Evolutionary conservation across 2,797 vertebrate genomes (phyloP).

Genomic region (Enteromius argenteus): DNA sequence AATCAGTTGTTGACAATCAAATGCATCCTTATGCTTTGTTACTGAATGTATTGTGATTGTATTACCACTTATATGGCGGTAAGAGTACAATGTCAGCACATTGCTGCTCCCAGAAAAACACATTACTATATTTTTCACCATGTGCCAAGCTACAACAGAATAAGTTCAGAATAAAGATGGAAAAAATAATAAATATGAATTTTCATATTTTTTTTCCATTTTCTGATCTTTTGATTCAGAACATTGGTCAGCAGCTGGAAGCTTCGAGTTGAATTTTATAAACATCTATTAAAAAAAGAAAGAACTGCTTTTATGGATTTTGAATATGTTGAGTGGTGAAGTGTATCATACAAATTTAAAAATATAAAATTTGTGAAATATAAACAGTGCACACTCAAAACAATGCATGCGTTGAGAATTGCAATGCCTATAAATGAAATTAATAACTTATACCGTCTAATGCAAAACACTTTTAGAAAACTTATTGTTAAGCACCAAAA

Average conservation of each 20-base stretch:
- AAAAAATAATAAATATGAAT: not conserved
- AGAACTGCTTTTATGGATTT: not conserved
- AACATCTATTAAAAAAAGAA: not conserved
- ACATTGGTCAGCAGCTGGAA: not conserved
- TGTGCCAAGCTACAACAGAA: not conserved
- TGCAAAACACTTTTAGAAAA: not conserved
- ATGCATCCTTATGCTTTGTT: conserved; percentile 3
- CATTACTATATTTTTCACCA: not conserved
- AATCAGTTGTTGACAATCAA: conserved; percentile 4
- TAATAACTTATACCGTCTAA: not conserved
- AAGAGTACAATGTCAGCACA: not conserved
- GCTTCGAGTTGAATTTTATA: not conserved
- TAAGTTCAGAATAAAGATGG: not conserved
- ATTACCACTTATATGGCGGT: not conserved
- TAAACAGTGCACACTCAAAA: not conserved
- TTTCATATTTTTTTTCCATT: not conserved
- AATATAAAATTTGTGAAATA: not conserved
- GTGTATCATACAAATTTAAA: not conserved
- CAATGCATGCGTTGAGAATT: not conserved
- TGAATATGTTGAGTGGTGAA: not conserved
- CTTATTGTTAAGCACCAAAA: not conserved
- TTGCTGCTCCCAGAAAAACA: not conserved
- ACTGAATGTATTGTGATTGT: conserved; percentile 1
- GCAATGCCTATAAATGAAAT: not conserved
- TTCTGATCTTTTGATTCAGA: too few relatives aligned